Evolutionary conservation across 2,113 vertebrate species (phyloP).

Genomic region (Eulacestoma nigropectus): DNA sequence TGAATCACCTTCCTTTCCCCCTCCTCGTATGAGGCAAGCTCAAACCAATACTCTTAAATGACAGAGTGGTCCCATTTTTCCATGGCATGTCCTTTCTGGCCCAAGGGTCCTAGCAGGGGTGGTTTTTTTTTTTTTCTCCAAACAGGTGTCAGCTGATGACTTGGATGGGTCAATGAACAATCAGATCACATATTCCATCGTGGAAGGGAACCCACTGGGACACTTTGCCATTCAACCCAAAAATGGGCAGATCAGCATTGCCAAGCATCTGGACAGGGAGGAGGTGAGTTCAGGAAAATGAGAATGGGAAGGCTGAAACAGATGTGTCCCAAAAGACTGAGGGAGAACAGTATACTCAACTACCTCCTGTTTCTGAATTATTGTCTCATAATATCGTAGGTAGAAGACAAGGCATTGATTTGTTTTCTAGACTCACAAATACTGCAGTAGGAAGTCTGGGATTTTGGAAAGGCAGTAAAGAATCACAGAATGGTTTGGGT

Average conservation of each 20-base stretch:
- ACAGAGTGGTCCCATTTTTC: background rate
- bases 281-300: constrained; percentile 76
- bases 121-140: background rate
- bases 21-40: background rate
- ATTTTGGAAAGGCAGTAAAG: background rate
- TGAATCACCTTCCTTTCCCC: background rate
- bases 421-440: background rate
- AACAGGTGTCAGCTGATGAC: constrained; percentile 86
- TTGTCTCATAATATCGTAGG: background rate
- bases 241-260: constrained; percentile 81
- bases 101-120: background rate
- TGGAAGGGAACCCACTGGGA: constrained; percentile 81
- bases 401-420: background rate
- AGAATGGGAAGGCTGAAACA: background rate
- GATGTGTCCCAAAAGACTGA: background rate
- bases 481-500: background rate
- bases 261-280: constrained; percentile 86
- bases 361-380: background rate
- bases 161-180: constrained; percentile 85
- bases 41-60: background rate
- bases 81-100: background rate
- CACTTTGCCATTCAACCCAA: constrained; percentile 85
- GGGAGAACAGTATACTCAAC: background rate
- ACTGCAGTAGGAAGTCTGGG: background rate
- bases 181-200: constrained; percentile 84